Evolutionary conservation across 2,113 vertebrate genomes (phyloP).

Genomic region (Ciconia boyciana): DNA sequence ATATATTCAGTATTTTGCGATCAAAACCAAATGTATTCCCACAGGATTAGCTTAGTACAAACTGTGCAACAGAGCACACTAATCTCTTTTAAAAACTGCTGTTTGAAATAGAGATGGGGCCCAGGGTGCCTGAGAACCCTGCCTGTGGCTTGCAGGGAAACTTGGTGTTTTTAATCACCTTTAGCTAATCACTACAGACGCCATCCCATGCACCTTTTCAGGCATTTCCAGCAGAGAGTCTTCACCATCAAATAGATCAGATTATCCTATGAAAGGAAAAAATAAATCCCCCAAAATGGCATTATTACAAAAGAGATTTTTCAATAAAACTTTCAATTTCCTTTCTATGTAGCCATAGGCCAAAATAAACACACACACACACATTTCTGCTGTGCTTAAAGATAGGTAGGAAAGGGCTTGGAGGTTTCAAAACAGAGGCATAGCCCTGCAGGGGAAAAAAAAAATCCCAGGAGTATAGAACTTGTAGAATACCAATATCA

Average conservation of each 20-base stretch:
- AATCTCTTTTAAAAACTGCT: neutral
- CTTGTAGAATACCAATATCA: neutral
- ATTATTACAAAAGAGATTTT: neutral
- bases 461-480: neutral
- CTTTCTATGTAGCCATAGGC: neutral
- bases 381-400: neutral
- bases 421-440: neutral
- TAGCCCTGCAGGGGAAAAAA: neutral
- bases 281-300: neutral
- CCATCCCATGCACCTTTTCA: neutral
- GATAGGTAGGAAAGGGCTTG: neutral
- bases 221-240: neutral
- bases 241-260: neutral
- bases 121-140: neutral
- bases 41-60: neutral
- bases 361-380: neutral
- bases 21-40: neutral
- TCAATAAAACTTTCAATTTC: slow-evolving; percentile 10
- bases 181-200: neutral
- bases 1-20: neutral
- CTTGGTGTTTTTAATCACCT: neutral
- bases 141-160: neutral
- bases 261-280: neutral
- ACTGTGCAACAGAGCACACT: neutral
- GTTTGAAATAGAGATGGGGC: neutral